phyloP scores from a whole-genome alignment of 2,888 invertebrate species.

The Drosophila lacicola region DNA sequence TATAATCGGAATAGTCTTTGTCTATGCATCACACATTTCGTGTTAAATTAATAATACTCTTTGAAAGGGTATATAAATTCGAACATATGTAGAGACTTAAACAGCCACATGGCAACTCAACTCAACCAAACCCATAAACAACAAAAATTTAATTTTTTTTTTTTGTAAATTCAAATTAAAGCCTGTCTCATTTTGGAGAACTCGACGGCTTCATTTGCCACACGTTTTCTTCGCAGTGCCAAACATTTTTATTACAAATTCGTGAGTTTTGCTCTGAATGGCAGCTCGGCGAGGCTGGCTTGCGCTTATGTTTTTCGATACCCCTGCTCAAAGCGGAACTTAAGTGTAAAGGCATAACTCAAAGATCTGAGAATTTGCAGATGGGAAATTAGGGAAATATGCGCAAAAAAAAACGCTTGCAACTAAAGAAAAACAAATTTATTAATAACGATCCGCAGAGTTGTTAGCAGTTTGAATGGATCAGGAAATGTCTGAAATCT shows the following conservation, averaged over 20 bases:
- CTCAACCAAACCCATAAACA: constrained; percentile 36
- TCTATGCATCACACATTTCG: no score
- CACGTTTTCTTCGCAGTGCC: constrained; percentile 57
- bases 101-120: constrained; percentile 48
- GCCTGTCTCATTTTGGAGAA: constrained; percentile 46
- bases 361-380: neutral
- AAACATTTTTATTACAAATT: constrained; percentile 82
- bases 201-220: constrained; percentile 45
- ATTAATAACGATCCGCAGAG: neutral
- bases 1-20: no score
- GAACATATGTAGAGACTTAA: constrained; percentile 61
- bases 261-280: constrained; percentile 80
- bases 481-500: neutral
- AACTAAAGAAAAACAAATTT: neutral
- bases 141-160: constrained; percentile 7
- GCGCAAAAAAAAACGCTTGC: neutral
- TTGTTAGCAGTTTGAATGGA: no score
- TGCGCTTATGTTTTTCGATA: constrained; percentile 25
- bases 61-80: no score
- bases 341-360: constrained; percentile 4
- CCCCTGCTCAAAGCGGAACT: constrained; percentile 2
- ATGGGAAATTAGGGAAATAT: neutral
- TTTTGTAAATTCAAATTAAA: constrained; percentile 42
- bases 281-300: constrained; percentile 50
- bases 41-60: no score